phyloP scores from a whole-genome alignment of 2,797 vertebrate species.

The Schizopygopsis malacanthus region DNA sequence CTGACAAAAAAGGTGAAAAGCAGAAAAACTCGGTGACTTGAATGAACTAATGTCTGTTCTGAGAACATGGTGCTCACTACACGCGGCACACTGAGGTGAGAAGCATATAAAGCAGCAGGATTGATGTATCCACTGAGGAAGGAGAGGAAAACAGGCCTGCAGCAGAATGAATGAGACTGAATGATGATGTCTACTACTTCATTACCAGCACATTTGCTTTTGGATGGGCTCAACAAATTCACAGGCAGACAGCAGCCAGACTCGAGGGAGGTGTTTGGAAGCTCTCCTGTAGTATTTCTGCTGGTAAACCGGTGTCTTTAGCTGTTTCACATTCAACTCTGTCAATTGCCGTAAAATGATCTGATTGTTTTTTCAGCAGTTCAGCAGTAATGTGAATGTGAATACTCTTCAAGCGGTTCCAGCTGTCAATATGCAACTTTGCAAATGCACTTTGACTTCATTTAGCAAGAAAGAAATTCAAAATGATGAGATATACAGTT shows the following conservation, averaged over 20 bases:
- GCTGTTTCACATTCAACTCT: background rate
- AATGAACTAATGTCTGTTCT: background rate
- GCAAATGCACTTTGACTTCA: background rate
- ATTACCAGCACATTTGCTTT: conserved; percentile 35
- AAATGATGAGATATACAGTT: no score
- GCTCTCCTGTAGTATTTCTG: background rate
- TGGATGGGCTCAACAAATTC: conserved; percentile 28
- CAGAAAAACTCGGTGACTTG: background rate
- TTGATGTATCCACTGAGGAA: conserved; percentile 14
- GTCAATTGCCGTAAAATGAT: background rate
- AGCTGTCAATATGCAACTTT: background rate
- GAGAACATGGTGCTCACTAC: background rate
- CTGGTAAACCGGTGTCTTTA: background rate
- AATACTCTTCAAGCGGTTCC: background rate
- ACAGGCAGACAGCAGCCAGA: conserved; percentile 10
- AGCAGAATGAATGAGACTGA: conserved; percentile 29
- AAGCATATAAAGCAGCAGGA: conserved; percentile 20
- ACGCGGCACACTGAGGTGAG: background rate
- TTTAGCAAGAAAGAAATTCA: no score
- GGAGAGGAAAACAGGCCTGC: conserved; percentile 20
- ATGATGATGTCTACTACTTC: conserved; percentile 16
- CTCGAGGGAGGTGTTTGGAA: background rate
- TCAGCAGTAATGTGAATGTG: background rate
- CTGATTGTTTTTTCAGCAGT: background rate
- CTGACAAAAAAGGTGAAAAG: background rate